phyloP scores from a whole-genome alignment of 2,113 vertebrate species.

The Oryzias curvinotus region DNA sequence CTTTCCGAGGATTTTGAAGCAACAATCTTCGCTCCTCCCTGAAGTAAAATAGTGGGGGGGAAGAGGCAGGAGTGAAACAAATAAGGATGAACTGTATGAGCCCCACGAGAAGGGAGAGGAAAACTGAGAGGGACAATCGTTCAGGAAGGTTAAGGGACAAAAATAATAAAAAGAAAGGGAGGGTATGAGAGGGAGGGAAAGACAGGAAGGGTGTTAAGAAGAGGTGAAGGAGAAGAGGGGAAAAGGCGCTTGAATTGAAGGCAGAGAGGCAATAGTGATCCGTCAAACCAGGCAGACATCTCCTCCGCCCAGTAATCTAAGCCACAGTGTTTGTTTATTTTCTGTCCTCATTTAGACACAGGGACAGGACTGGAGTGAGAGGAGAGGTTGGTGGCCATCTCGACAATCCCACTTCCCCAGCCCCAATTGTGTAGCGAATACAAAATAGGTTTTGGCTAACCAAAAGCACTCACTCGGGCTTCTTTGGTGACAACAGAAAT shows the following conservation, averaged over 20 bases:
- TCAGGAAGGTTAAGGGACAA: constrained; percentile 74
- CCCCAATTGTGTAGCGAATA: constrained; percentile 62
- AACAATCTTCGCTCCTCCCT: constrained; percentile 66
- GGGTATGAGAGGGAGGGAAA: constrained; percentile 19
- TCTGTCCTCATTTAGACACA: constrained; percentile 67
- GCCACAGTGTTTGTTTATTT: constrained; percentile 73
- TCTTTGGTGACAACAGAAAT: constrained; percentile 48
- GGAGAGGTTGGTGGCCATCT: constrained; percentile 48
- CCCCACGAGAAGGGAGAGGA: constrained; percentile 28
- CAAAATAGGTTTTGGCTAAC: constrained; percentile 63
- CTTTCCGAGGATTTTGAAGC: constrained; percentile 69
- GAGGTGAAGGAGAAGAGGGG: constrained; percentile 60
- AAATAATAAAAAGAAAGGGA: constrained; percentile 38
- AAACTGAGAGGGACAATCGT: constrained; percentile 61
- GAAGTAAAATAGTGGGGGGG: constrained; percentile 45
- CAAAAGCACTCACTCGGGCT: constrained; percentile 53
- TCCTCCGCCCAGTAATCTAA: constrained; percentile 73
- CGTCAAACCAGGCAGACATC: constrained; percentile 62
- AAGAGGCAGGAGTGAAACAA: constrained; percentile 55
- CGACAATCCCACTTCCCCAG: constrained; percentile 59
- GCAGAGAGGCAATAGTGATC: constrained; percentile 57
- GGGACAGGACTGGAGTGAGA: constrained; percentile 47
- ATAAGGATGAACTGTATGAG: constrained; percentile 50
- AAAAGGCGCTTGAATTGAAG: constrained; percentile 25
- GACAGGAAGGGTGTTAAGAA: constrained; percentile 64